These are phyloP conservation scores for Pollachius pollachius DNA, from an alignment of 2,113 vertebrate genomes.

Conservation along the genomic window DNA sequence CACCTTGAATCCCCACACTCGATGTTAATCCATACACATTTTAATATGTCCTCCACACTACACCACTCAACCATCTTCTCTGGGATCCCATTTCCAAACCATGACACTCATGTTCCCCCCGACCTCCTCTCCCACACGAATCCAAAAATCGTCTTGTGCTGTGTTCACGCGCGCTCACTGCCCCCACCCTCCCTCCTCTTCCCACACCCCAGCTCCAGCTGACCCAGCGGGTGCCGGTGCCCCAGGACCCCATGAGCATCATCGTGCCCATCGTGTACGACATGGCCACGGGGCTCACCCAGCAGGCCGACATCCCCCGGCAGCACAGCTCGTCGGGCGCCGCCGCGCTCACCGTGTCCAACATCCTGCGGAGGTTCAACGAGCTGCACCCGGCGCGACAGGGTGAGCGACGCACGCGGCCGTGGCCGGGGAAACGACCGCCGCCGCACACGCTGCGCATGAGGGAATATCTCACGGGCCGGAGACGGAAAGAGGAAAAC, in stretches of 20 bases:
- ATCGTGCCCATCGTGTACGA: slow-evolving; percentile 99
- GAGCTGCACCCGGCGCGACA: slow-evolving; percentile 93
- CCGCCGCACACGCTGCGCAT: not conserved
- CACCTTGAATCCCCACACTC: too few relatives aligned
- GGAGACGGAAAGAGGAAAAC: too few relatives aligned
- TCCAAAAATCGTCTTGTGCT: not conserved
- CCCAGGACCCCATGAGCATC: slow-evolving; percentile 93
- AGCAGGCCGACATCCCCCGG: slow-evolving; percentile 98
- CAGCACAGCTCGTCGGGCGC: slow-evolving; percentile 97
- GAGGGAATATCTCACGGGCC: not conserved
- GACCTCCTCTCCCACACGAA: not conserved
- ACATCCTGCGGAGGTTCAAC: slow-evolving; percentile 97
- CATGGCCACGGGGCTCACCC: slow-evolving; percentile 96
- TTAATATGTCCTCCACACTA: too few relatives aligned
- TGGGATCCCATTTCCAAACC: too few relatives aligned
- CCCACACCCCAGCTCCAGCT: slow-evolving; percentile 85
- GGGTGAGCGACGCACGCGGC: slow-evolving; percentile 60
- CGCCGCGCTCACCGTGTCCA: slow-evolving; percentile 95
- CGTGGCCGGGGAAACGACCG: not conserved
- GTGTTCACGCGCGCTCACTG: not conserved
- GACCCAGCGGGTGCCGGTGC: slow-evolving; percentile 90
- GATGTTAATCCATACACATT: too few relatives aligned
- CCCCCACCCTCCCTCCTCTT: not conserved
- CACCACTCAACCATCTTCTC: too few relatives aligned
- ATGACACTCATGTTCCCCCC: too few relatives aligned